Conservation (phyloP, 2,888 invertebrate genomes). For the Lutraria lutraria region DNA sequence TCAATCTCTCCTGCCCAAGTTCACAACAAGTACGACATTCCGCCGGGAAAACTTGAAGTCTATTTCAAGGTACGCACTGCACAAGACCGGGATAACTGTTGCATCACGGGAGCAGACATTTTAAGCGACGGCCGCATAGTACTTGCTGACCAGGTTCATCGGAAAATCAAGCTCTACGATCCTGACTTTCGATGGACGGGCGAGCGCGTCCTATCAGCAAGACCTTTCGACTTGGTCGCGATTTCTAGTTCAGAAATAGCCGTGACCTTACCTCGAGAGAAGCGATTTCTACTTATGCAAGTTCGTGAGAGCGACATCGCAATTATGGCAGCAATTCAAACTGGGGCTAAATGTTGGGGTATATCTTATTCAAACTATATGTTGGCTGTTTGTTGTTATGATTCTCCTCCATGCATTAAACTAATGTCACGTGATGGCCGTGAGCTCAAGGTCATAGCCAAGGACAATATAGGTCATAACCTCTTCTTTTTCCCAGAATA, state of each 20-base stretch:
- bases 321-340: slow-evolving; percentile 70
- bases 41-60: slow-evolving; percentile 64
- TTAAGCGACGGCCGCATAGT: slow-evolving; percentile 69
- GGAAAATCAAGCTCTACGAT: slow-evolving; percentile 72
- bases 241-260: slow-evolving; percentile 68
- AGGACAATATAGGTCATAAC: slow-evolving; percentile 72
- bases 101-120: slow-evolving; percentile 70
- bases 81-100: slow-evolving; percentile 73
- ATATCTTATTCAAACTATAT: slow-evolving; percentile 70
- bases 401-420: slow-evolving; percentile 72
- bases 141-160: slow-evolving; percentile 70
- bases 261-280: slow-evolving; percentile 71
- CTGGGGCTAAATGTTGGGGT: slow-evolving; percentile 74
- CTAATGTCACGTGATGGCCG: slow-evolving; percentile 74
- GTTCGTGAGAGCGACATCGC: slow-evolving; percentile 67
- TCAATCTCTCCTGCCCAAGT: slow-evolving; percentile 60
- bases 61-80: slow-evolving; percentile 69
- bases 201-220: slow-evolving; percentile 68
- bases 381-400: slow-evolving; percentile 73
- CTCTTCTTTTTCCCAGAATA: slow-evolving; percentile 75
- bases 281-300: slow-evolving; percentile 68
- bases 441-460: slow-evolving; percentile 70
- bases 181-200: slow-evolving; percentile 68
- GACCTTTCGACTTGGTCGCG: slow-evolving; percentile 70
- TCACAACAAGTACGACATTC: slow-evolving; percentile 47